These are phyloP conservation scores for Ursus arctos DNA, from an alignment of 2,113 vertebrate genomes.

Conservation along the genomic window DNA sequence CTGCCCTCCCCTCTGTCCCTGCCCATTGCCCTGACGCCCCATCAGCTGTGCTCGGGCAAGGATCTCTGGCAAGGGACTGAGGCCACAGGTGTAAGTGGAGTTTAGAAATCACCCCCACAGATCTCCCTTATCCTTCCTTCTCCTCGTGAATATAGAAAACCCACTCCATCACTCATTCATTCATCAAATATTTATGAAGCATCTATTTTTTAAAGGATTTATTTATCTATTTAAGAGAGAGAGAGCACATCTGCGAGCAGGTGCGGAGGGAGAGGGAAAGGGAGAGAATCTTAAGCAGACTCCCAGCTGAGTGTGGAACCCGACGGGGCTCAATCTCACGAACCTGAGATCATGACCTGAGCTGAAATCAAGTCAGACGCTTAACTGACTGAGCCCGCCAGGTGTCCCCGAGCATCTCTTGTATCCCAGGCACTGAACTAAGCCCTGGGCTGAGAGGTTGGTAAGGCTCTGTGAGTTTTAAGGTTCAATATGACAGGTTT, in stretches of 20 bases:
- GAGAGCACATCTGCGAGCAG: background rate
- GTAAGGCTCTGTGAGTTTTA: background rate
- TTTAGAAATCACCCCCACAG: background rate
- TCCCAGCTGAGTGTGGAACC: background rate
- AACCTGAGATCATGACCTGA: background rate
- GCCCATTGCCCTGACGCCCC: background rate
- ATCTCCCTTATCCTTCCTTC: background rate
- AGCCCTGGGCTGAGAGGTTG: background rate
- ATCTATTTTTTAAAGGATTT: background rate
- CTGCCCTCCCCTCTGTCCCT: background rate
- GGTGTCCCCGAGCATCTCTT: background rate
- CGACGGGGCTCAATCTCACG: background rate
- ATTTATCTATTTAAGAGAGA: background rate
- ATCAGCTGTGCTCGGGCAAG: background rate
- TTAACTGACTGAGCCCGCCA: background rate
- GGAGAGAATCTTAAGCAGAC: background rate
- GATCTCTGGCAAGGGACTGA: background rate
- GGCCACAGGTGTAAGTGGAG: background rate
- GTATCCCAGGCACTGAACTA: background rate
- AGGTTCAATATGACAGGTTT: background rate
- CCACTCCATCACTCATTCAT: background rate
- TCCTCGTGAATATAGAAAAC: background rate
- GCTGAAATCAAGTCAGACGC: background rate
- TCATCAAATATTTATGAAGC: background rate
- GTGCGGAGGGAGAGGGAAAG: background rate